Evolutionary conservation across 2,797 vertebrate genomes (phyloP).

Genomic region (Psittacula derbiana): DNA sequence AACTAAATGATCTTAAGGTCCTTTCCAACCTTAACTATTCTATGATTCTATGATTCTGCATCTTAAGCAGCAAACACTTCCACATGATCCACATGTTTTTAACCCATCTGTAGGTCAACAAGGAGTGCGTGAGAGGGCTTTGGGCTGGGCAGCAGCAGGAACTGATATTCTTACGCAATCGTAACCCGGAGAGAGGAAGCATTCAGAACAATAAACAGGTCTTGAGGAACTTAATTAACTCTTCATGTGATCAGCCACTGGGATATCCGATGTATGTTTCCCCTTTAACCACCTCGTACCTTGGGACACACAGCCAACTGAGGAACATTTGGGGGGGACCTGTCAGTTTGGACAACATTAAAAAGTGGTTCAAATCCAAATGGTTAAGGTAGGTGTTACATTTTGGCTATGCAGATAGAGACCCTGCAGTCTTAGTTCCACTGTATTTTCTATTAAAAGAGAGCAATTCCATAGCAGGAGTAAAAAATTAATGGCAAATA

Average conservation of each 20-base stretch:
- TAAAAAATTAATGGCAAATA: not conserved
- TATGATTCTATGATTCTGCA: not conserved
- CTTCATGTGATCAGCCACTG: constrained; percentile 96
- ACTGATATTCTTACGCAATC: constrained; percentile 93
- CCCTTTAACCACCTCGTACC: constrained; percentile 92
- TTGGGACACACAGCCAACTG: constrained; percentile 89
- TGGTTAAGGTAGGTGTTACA: constrained; percentile 88
- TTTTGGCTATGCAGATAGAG: not conserved
- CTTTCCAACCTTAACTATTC: not conserved
- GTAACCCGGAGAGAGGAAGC: constrained; percentile 95
- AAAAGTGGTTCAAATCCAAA: constrained; percentile 89
- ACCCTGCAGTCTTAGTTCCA: not conserved
- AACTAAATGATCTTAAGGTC: not conserved
- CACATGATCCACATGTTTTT: not conserved
- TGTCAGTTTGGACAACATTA: constrained; percentile 85
- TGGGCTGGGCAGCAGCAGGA: constrained; percentile 98
- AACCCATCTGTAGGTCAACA: constrained; percentile 85
- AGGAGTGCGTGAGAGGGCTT: constrained; percentile 94
- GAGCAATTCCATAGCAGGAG: not conserved
- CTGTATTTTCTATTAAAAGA: not conserved
- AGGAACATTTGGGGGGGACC: constrained; percentile 89
- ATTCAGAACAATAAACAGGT: constrained; percentile 99
- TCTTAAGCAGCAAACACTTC: not conserved
- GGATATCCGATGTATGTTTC: constrained; percentile 99
- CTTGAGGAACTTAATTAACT: constrained; percentile 95